These are phyloP conservation scores for Yponomeuta cagnagella DNA, from an alignment of 2,888 invertebrate species.

Conservation along the genomic window DNA sequence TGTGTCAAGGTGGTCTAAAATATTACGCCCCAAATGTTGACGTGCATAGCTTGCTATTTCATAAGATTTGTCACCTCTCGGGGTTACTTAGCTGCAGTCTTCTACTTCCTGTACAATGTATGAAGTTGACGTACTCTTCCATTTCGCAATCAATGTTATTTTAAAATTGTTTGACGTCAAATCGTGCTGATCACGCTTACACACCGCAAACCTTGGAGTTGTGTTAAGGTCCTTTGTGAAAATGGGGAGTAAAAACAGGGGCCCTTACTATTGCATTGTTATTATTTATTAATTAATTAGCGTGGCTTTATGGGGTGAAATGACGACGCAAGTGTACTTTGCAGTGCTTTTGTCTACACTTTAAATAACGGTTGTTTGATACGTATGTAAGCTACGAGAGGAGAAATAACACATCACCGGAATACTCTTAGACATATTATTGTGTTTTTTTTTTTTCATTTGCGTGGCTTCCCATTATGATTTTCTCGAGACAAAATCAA, in stretches of 20 bases:
- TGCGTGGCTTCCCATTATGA: too few species aligned
- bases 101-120: too few species aligned
- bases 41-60: neutral
- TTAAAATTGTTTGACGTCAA: neutral
- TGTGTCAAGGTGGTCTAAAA: neutral
- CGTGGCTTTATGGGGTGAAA: slow-evolving; percentile 10
- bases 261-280: slow-evolving; percentile 15
- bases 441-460: too few species aligned
- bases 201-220: slow-evolving; percentile 7
- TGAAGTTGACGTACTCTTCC: neutral
- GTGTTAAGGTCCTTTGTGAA: slow-evolving; percentile 11
- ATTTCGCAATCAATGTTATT: neutral
- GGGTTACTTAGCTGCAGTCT: neutral
- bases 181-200: slow-evolving; percentile 3
- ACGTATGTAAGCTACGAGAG: too few species aligned
- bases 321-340: neutral
- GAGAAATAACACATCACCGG: too few species aligned
- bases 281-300: slow-evolving; percentile 14
- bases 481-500: too few species aligned
- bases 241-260: slow-evolving; percentile 12
- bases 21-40: neutral
- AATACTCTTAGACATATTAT: too few species aligned
- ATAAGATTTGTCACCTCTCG: neutral
- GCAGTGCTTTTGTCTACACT: neutral
- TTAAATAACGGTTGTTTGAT: neutral